Evolutionary conservation across 2,888 invertebrate genomes (phyloP), one percentile per base, ranked within the genome.

Genomic region (Altica lythri): DNA sequence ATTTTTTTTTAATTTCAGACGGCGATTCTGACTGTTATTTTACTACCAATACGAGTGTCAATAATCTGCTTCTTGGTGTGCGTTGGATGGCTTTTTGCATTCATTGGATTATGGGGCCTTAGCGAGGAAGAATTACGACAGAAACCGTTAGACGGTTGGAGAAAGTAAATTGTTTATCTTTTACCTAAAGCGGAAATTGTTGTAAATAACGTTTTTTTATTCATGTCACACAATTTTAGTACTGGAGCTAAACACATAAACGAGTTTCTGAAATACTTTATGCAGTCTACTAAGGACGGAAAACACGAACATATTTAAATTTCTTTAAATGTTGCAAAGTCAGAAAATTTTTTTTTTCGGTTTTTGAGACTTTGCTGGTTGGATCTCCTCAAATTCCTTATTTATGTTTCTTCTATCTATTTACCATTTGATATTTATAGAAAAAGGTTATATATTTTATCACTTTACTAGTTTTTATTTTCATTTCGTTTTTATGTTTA

Each of bases 131-230:
- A 95, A 63, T 78, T 92, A 10, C 81, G 86, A 63, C 78, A 81
- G 60, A 83, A 85, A 69, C 95, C 95, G 2, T 80, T 95, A 68
- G 83, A 85, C 8, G 93, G 93, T 67, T 95, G 95, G 95, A 84
- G 95, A 78, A 88, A 88, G 95, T 95, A 81, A 80, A 79, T 74
- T 32, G 27, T 55, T 46, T 9, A 46, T 19, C 10, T 18, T 27
- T 38, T 44, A 12, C 19, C n/a, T 9, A 13, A 22, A 34, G 16
- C 32, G 37, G 27, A n/a, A 27, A 44, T 6, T 29, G 38, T 30
- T 49, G 51, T 45, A 35, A 38, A 17, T 12, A 10, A 19, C 12
- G 3, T 5, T 10, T 19, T 10, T 19, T 19, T 40, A 22, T 22
- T 22, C 10, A 22, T 2, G 3, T 4, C 8, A 34, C 13, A 16